Evolutionary conservation across 2,113 vertebrate species (phyloP).

Genomic region (Pundamilia nyererei): DNA sequence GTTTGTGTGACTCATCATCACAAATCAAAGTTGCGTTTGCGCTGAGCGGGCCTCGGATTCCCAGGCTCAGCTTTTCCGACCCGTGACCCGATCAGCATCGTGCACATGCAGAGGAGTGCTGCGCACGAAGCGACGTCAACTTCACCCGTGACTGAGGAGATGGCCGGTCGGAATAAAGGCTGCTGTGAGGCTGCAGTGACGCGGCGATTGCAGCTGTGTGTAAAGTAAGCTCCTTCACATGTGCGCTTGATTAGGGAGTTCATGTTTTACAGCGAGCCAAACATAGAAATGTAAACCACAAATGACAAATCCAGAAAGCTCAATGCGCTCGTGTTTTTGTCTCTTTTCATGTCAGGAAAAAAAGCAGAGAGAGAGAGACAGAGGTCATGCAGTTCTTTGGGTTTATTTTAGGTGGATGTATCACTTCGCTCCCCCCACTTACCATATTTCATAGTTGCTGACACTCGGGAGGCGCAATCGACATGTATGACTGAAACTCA

Average conservation of each 20-base stretch:
- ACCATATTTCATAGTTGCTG: neutral
- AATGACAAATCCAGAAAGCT: constrained; percentile 22
- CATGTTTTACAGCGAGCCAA: constrained; percentile 38
- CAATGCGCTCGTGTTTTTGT: neutral
- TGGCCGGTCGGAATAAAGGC: neutral
- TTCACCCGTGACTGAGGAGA: neutral
- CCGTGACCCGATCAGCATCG: constrained; percentile 25
- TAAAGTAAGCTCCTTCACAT: constrained; percentile 13
- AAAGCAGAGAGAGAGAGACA: neutral
- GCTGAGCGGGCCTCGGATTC: constrained; percentile 19
- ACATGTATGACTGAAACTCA: neutral
- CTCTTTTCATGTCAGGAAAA: neutral
- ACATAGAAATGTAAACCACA: constrained; percentile 40
- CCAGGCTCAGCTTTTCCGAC: constrained; percentile 30
- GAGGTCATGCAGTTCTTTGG: neutral
- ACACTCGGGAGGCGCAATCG: neutral
- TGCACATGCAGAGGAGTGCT: constrained; percentile 15
- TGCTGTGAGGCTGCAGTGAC: neutral
- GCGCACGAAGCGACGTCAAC: neutral
- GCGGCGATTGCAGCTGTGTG: neutral
- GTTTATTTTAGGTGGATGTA: neutral
- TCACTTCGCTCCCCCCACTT: neutral
- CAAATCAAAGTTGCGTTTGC: constrained; percentile 51
- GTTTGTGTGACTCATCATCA: constrained; percentile 61
- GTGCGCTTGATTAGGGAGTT: constrained; percentile 35